Evolutionary conservation across 2,113 vertebrate species (phyloP).

Genomic region (Psilopsiagon aymara): DNA sequence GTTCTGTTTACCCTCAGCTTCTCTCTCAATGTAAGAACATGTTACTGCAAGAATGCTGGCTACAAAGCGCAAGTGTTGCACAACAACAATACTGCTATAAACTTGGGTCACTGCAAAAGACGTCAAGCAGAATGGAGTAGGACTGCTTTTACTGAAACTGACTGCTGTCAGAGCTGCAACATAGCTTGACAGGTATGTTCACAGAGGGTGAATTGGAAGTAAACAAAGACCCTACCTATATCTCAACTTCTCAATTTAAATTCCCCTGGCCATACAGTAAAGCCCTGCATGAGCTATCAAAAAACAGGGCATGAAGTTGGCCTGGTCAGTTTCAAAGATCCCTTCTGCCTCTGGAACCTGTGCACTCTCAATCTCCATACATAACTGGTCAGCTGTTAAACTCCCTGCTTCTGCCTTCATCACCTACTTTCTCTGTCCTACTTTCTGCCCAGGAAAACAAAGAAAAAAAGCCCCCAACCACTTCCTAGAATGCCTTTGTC

Average conservation of each 20-base stretch:
- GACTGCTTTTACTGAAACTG: neutral
- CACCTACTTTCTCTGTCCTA: neutral
- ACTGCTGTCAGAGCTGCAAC: neutral
- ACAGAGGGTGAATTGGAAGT: neutral
- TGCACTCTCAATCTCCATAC: neutral
- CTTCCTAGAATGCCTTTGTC: neutral
- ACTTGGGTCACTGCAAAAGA: neutral
- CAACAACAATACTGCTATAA: neutral
- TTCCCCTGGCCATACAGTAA: neutral
- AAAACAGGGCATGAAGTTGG: neutral
- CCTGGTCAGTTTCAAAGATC: neutral
- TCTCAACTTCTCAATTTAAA: neutral
- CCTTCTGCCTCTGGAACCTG: neutral
- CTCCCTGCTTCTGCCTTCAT: neutral
- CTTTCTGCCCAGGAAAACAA: neutral
- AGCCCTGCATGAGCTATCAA: neutral
- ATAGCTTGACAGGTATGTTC: neutral
- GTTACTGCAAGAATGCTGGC: neutral
- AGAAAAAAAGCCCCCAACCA: neutral
- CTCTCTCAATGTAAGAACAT: rapidly evolving
- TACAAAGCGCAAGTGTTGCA: neutral
- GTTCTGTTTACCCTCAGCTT: neutral
- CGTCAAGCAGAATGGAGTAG: neutral
- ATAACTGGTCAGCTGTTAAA: neutral
- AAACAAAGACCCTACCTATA: neutral